Base-by-base conservation (phyloP, 2,797 vertebrate genomes). In the Tapera naevia region DNA sequence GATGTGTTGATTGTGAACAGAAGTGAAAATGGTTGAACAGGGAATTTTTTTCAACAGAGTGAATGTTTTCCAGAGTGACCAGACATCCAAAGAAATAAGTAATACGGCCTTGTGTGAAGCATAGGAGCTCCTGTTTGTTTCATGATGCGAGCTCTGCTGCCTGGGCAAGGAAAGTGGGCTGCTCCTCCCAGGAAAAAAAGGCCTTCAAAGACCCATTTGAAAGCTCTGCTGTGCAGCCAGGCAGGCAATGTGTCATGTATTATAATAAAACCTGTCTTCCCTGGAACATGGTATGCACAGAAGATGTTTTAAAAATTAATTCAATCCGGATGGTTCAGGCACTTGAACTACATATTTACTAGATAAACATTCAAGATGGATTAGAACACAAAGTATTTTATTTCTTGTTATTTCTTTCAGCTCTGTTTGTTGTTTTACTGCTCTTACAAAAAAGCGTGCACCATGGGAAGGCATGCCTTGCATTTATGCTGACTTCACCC, bases 391-490 rank as follows among this genome's bases (percentile, higher is more conserved):
- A 82, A 94, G 85, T 80, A 81, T 93, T 96, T 93, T 71, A 60
- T 90, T 91, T 89, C 85, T 93, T 96, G 85, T 96, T 96, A 93
- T 96, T 95, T 82, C 76, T 92, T 73, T 6, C 24, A 41, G 45
- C 9, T 72, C 74, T 96, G 91, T 96, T 95, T 97, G 95, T 97
- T 97, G 74, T 94, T 91, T 66, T 64, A 81, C 67, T 92, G 84
- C 91, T 60, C 88, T 69, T 35, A 80, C 69, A 88, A 87, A 81
- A 96, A 96, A 67, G 73, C 2, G 2, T 80, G 84, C 96, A 92
- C 89, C 2, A 0, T 94, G 83, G 93, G 94, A 95, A 95, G 90
- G 84, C 95, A 95, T 97, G 90, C 90, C 85, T 97, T 80, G 72
- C 91, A 84, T 96, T 96, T 76, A 85, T 93, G 93, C 93, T 90